Percentiles rank a stretch among this genome's conserved stretches.
Evolutionary conservation across 1,140 invertebrate species (phyloP).

Genomic region (Nephila pilipes): DNA sequence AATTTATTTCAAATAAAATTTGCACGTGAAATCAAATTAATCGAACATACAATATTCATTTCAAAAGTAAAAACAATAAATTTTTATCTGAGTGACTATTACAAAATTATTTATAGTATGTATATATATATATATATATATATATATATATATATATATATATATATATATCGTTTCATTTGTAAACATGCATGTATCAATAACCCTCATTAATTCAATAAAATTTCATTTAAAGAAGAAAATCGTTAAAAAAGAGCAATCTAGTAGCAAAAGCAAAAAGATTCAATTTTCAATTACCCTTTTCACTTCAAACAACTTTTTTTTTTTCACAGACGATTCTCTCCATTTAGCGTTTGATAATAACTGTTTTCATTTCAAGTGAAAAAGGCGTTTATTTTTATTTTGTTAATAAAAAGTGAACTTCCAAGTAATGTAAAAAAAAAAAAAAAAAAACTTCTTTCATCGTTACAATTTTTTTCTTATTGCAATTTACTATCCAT

Average conservation of each 20-base stretch:
- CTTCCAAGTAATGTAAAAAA: not conserved
- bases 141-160: too few relatives aligned
- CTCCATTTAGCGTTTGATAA: not conserved
- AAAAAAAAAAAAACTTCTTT: not conserved
- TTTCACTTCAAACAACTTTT: not conserved
- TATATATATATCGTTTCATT: too few relatives aligned
- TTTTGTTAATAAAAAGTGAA: not conserved
- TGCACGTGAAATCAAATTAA: too few relatives aligned
- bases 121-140: too few relatives aligned
- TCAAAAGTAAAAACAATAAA: too few relatives aligned
- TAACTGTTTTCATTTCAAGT: not conserved
- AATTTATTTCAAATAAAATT: too few relatives aligned
- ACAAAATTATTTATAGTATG: too few relatives aligned
- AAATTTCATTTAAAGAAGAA: not conserved
- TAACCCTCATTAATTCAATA: not conserved
- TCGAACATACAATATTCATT: too few relatives aligned
- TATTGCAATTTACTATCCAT: not conserved
- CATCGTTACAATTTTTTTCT: not conserved
- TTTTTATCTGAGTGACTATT: too few relatives aligned
- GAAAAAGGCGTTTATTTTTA: not conserved
- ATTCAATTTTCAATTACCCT: not conserved
- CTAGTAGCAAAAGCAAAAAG: not conserved
- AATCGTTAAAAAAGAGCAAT: not conserved
- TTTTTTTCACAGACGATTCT: not conserved
- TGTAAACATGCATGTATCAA: too few relatives aligned